These are phyloP conservation scores for Cryptocheilus praepositus DNA, from an alignment of 2,888 invertebrate genomes.

Conservation along the genomic window DNA sequence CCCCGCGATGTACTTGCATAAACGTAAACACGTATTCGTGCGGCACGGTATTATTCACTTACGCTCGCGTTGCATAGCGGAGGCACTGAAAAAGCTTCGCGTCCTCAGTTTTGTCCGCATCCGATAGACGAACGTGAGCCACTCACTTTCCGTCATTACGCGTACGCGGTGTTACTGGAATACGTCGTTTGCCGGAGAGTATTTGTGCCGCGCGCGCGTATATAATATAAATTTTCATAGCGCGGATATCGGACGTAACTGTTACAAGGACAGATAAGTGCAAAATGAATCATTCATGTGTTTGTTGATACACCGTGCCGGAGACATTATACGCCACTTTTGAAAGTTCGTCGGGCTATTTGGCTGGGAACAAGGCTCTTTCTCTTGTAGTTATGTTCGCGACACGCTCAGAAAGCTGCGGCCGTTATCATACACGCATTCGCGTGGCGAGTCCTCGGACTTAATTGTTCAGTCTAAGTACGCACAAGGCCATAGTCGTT, in stretches of 20 bases:
- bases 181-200: too few relatives aligned
- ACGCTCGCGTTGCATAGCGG: too few relatives aligned
- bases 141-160: too few relatives aligned
- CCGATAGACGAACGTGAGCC: too few relatives aligned
- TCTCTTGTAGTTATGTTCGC: constrained; percentile 23
- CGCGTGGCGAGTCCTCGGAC: constrained; percentile 58
- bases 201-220: too few relatives aligned
- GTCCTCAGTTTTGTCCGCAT: too few relatives aligned
- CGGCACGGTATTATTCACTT: too few relatives aligned
- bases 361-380: constrained; percentile 17
- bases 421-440: constrained; percentile 44
- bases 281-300: not conserved
- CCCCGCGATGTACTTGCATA: too few relatives aligned
- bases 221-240: too few relatives aligned
- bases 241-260: not conserved
- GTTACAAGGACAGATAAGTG: not conserved
- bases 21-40: too few relatives aligned
- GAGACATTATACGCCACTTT: not conserved
- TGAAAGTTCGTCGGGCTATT: constrained; percentile 28
- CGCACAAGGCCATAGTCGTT: constrained; percentile 60
- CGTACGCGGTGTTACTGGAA: too few relatives aligned
- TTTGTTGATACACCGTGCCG: not conserved
- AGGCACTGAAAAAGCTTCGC: too few relatives aligned
- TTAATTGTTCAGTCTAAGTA: constrained; percentile 59
- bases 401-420: constrained; percentile 37